Conservation (phyloP, 2,888 invertebrate genomes). For the Megastigmus dorsalis region DNA sequence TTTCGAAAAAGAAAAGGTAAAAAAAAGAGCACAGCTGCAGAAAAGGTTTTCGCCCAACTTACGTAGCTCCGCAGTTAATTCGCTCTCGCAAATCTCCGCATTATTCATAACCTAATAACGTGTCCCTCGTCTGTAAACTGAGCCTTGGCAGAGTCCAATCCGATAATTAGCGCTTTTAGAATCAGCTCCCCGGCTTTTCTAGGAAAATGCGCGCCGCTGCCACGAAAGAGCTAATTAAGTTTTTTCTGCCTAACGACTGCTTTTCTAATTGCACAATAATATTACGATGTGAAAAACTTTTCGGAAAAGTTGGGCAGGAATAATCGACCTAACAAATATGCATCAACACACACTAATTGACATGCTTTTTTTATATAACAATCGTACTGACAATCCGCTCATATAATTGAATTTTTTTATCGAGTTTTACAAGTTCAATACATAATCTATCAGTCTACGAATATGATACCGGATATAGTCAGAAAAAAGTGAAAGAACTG, state of each 20-base stretch:
- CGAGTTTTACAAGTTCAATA: too few relatives aligned
- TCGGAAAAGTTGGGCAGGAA: too few relatives aligned
- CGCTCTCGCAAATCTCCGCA: conserved; percentile 14
- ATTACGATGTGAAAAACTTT: background rate
- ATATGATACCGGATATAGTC: too few relatives aligned
- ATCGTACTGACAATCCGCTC: too few relatives aligned
- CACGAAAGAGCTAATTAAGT: conserved; percentile 14
- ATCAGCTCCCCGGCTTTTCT: background rate
- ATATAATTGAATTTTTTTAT: too few relatives aligned
- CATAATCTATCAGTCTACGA: too few relatives aligned
- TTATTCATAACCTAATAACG: conserved; percentile 35
- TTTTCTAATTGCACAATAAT: conserved; percentile 11
- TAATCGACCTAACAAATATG: too few relatives aligned
- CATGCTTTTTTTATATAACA: too few relatives aligned
- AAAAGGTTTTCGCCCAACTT: background rate
- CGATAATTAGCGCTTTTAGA: conserved; percentile 24
- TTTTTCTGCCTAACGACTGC: conserved; percentile 6
- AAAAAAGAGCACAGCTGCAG: too few relatives aligned
- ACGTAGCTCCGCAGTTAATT: conserved; percentile 1
- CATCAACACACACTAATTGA: too few relatives aligned
- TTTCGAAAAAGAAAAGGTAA: conserved; percentile 10
- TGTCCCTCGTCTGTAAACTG: conserved; percentile 5
- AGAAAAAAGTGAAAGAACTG: too few relatives aligned
- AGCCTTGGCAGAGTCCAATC: conserved; percentile 15
- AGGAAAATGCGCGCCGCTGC: background rate